A percentile compares a stretch with the other conserved stretches of the same genome.
Evolutionary conservation across 2,888 invertebrate species (phyloP).

Genomic region (Dexiosoma caninum): DNA sequence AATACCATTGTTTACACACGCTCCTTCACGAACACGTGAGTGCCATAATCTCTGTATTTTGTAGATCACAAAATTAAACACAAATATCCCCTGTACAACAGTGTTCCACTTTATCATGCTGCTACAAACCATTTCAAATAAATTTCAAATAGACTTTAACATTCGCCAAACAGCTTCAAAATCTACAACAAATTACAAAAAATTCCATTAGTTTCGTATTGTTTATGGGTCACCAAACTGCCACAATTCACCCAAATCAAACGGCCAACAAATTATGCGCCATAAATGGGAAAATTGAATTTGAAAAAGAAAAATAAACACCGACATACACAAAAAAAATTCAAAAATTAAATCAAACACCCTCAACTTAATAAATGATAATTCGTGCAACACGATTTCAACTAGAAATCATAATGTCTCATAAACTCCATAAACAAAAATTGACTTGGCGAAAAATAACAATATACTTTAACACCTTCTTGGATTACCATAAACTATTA

Average conservation of each 20-base stretch:
- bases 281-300: conserved; percentile 57
- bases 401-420: conserved; percentile 63
- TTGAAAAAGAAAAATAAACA: not conserved
- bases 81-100: not conserved
- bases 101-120: not conserved
- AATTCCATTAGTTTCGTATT: conserved; percentile 31
- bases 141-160: conserved; percentile 4
- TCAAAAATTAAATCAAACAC: conserved; percentile 58
- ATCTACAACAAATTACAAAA: not conserved
- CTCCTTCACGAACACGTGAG: too few relatives aligned
- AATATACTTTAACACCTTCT: conserved; percentile 60
- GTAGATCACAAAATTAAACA: too few relatives aligned
- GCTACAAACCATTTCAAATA: not conserved
- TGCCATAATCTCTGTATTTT: not conserved
- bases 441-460: conserved; percentile 48
- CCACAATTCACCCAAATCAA: conserved; percentile 44
- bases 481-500: conserved; percentile 62
- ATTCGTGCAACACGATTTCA: conserved; percentile 64
- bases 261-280: conserved; percentile 53
- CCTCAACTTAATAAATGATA: conserved; percentile 62
- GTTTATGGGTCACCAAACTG: conserved; percentile 59
- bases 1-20: too few relatives aligned
- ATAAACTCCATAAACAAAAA: conserved; percentile 59
- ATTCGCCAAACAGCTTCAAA: conserved; percentile 2
- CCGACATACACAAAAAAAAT: conserved; percentile 2